Base-by-base conservation (phyloP, 1,140 invertebrate genomes). In the Mactra quadrangularis region DNA sequence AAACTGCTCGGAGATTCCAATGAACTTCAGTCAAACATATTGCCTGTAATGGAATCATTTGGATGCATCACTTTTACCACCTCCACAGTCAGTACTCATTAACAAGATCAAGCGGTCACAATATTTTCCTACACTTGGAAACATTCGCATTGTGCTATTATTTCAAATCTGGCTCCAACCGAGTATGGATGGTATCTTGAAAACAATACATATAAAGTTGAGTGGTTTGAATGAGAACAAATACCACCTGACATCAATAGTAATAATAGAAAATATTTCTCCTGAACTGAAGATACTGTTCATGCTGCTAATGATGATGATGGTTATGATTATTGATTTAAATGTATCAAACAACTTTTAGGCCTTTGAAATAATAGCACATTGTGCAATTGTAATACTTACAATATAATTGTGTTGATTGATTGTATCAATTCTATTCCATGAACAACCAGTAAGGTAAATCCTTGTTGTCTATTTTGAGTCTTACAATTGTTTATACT, bases 41-140 rank as follows among this genome's bases (percentile, higher is more conserved):
- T 25, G 31, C 6, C 9, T 33, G 47, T 35, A 25, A 19, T 81
- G 2, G 35, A 81, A 27, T 27, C 60, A 33, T 81, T 47, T 71
- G 62, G 78, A 71, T 81, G 62, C 64, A 53, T 22, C 62, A 22
- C 22, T 81, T 57, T 38, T 70, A 70, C 64, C 64, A 27, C 64
- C 64, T 41, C 11, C 64, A 70, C 29, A 70, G 27, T 38, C 50
- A 11, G 64, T 53, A 0, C 19, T 81, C 3, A 27, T n/a, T 25
- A n/a, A 70, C 15, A 78, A 66, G 22, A 17, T 47, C 15, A 29
- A 25, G 33, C 47, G 62, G 11, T 19, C 70, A 27, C 9, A 74
- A 55, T 57, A n/a, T 19, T 68, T 15, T 15, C 57, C 19, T 79
- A 33, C 35, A 52, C 71, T 70, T 79, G 50, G 50, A 45, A 52